A percentile compares a stretch with the other conserved stretches of the same genome.
These are phyloP conservation scores for Rattus norvegicus DNA, from an alignment of 2,113 vertebrate species.

Conservation along the genomic window GRCr8 NC_086022.1:57780501-57781000, in stretches of 20 bases:
- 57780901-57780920: conserved; percentile 30
- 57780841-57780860: background rate
- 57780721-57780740: conserved; percentile 34
- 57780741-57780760: conserved; percentile 37
- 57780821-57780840: conserved; percentile 32
- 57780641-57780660: too few species aligned
- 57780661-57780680: too few species aligned
- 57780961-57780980: background rate
- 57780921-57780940: background rate
- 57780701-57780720: background rate
- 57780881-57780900: background rate
- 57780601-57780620: too few species aligned
- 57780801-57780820: conserved; percentile 8
- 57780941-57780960: conserved; percentile 12
- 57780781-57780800: conserved; percentile 30
- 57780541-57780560: too few species aligned
- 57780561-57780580: too few species aligned
- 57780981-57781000: background rate
- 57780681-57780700: too few species aligned
- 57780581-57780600: too few species aligned
- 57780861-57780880: background rate
- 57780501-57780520: conserved; percentile 34
- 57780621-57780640: too few species aligned
- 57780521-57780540: background rate
- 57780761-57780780: background rate